Conservation (phyloP, 2,113 vertebrate genomes). For the Stegostoma tigrinum region DNA sequence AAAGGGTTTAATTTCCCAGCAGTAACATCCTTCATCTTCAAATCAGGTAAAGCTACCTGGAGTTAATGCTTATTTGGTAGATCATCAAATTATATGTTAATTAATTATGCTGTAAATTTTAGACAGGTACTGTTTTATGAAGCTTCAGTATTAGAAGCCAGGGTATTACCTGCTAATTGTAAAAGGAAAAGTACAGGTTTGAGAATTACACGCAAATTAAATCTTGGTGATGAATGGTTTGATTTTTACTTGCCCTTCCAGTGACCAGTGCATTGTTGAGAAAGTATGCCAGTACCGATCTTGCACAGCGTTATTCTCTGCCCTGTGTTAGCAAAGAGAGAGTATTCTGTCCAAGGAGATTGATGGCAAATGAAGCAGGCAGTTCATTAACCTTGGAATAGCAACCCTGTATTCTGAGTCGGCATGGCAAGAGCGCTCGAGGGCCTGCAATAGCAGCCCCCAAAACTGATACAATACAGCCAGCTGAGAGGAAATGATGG, state of each 20-base stretch:
- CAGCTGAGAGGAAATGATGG: background rate
- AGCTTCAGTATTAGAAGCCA: background rate
- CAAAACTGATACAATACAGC: background rate
- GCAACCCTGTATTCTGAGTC: background rate
- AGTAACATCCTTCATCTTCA: background rate
- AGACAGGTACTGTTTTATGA: background rate
- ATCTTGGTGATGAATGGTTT: background rate
- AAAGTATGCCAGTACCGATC: background rate
- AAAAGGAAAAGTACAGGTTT: background rate
- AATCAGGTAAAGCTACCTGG: background rate
- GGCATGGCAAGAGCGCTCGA: background rate
- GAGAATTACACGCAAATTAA: background rate
- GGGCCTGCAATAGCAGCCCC: too few relatives aligned
- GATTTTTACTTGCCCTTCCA: background rate
- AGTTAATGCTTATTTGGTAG: background rate
- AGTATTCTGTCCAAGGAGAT: constrained; percentile 12
- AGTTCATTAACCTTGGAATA: background rate
- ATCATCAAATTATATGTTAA: background rate
- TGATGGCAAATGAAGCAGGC: background rate
- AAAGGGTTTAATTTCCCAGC: background rate
- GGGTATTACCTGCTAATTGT: background rate
- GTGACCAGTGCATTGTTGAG: background rate
- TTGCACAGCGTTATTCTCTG: background rate
- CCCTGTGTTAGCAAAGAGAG: background rate
- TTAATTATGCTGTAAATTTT: background rate